phyloP scores from a whole-genome alignment of 2,113 vertebrate species.

The Ammodytes dubius region DNA sequence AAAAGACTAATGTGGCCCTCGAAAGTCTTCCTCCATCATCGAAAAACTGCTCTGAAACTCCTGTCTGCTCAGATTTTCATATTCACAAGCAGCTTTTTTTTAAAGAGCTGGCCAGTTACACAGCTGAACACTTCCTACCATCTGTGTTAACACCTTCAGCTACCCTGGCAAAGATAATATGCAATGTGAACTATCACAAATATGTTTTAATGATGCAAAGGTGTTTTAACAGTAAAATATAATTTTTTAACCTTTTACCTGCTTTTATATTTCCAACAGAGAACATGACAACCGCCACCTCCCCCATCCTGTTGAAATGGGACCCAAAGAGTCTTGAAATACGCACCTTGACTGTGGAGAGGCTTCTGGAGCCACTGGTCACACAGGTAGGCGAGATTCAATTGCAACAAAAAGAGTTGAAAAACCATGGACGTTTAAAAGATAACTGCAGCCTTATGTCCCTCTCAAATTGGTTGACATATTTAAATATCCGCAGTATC shows the following conservation, averaged over 20 bases:
- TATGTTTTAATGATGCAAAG: neutral
- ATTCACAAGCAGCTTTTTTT: neutral
- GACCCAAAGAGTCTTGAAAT: conserved; percentile 90
- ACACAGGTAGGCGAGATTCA: conserved; percentile 82
- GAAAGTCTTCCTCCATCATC: neutral
- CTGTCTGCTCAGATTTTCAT: neutral
- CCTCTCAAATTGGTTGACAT: neutral
- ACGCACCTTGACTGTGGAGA: conserved; percentile 88
- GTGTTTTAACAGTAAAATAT: neutral
- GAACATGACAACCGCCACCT: conserved; percentile 88
- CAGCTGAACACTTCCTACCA: neutral
- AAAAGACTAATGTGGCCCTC: conserved; percentile 1
- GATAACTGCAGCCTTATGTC: neutral
- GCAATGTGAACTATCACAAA: neutral
- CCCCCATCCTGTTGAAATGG: conserved; percentile 89
- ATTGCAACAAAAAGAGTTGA: neutral
- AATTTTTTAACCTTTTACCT: conserved; percentile 15
- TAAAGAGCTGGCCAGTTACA: neutral
- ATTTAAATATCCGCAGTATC: neutral
- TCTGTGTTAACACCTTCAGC: neutral
- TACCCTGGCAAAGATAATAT: neutral
- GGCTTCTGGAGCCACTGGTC: conserved; percentile 88
- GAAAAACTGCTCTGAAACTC: neutral
- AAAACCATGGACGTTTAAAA: neutral
- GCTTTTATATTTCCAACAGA: conserved; percentile 66